These are phyloP conservation scores for Andrena trimmerana DNA, from an alignment of 2,888 invertebrate genomes.

Conservation along the genomic window DNA sequence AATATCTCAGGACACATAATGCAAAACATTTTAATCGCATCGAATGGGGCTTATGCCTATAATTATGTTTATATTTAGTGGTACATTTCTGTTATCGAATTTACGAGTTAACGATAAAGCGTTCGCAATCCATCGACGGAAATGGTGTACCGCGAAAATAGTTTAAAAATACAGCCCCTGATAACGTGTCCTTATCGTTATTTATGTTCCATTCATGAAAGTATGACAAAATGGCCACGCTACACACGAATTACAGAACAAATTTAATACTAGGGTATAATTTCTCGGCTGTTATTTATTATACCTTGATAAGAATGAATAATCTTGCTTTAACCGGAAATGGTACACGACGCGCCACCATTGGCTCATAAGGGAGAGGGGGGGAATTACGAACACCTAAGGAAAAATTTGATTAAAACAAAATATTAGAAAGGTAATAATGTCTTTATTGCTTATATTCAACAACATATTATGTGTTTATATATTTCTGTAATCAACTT, in stretches of 20 bases:
- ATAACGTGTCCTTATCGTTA: neutral
- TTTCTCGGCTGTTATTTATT: neutral
- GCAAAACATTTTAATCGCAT: too few species aligned
- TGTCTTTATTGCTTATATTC: too few species aligned
- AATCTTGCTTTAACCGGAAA: slow-evolving; percentile 20
- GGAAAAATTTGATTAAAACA: too few species aligned
- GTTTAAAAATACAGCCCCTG: neutral
- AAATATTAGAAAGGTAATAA: too few species aligned
- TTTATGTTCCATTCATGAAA: slow-evolving; percentile 25
- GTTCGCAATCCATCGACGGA: slow-evolving; percentile 1
- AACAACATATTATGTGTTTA: too few species aligned
- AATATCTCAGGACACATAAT: too few species aligned
- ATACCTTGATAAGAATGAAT: neutral
- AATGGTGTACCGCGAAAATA: slow-evolving; percentile 15
- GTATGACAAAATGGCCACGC: neutral
- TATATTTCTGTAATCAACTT: too few species aligned
- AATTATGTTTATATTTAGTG: neutral
- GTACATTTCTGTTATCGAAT: neutral
- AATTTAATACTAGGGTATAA: neutral
- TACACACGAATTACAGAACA: neutral
- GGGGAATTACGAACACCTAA: too few species aligned
- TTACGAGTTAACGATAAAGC: slow-evolving; percentile 2
- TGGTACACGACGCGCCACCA: neutral
- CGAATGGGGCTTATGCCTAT: too few species aligned
- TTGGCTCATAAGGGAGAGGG: neutral